Conservation (phyloP, 1,140 invertebrate genomes). For the Heliconius eleuchia region DNA sequence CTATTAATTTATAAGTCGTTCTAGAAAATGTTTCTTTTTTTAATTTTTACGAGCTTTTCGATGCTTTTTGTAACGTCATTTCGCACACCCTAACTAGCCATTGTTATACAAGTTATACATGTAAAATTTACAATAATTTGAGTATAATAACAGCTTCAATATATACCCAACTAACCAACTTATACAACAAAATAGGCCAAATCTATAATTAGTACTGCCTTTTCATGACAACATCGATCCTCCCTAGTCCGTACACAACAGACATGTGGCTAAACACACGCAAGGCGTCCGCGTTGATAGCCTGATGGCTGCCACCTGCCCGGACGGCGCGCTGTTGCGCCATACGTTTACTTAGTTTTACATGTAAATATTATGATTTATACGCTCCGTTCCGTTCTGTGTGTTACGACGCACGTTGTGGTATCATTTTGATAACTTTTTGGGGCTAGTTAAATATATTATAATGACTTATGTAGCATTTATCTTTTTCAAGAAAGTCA, state of each 20-base stretch:
- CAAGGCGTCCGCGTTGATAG: slow-evolving; percentile 45
- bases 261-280: slow-evolving; percentile 45
- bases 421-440: slow-evolving; percentile 1
- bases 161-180: no score
- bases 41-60: no score
- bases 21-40: no score
- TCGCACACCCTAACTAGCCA: no score
- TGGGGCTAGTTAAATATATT: not conserved
- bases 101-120: no score
- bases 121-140: no score
- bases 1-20: no score
- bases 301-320: slow-evolving; percentile 32
- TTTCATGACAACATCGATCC: not conserved
- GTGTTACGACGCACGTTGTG: not conserved
- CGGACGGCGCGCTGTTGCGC: slow-evolving; percentile 2
- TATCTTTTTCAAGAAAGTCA: no score
- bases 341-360: slow-evolving; percentile 21
- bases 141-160: no score
- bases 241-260: slow-evolving; percentile 27
- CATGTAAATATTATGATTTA: slow-evolving; percentile 37
- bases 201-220: not conserved
- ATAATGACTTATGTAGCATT: no score
- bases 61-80: no score
- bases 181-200: not conserved
- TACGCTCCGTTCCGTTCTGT: not conserved